A percentile compares a stretch with the other conserved stretches of the same genome.
These are phyloP conservation scores for Miltochrista miniata DNA, from an alignment of 2,888 invertebrate species.

Conservation along the genomic window DNA sequence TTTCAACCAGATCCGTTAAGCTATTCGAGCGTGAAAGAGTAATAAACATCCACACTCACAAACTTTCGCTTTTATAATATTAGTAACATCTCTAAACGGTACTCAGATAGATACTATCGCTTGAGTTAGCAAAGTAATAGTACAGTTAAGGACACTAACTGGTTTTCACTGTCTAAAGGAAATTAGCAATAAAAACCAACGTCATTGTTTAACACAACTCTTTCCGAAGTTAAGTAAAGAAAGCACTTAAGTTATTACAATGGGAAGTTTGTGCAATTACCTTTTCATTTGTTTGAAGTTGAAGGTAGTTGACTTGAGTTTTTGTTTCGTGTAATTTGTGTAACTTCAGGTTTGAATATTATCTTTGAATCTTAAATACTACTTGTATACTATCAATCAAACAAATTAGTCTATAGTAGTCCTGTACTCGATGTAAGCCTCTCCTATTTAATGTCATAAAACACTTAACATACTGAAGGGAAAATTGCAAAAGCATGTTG, in stretches of 20 bases:
- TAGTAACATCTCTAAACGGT: too few species aligned
- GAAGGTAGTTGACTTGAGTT: conserved; percentile 9
- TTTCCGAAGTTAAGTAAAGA: conserved; percentile 15
- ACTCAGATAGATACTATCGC: neutral
- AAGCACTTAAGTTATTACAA: conserved; percentile 19
- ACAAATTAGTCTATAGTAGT: too few species aligned
- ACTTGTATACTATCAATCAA: too few species aligned
- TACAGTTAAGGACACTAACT: neutral
- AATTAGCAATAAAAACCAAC: conserved; percentile 16
- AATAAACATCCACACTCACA: too few species aligned
- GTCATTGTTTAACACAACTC: conserved; percentile 21
- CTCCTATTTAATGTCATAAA: too few species aligned
- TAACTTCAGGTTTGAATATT: neutral
- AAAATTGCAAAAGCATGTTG: too few species aligned
- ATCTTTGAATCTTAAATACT: neutral
- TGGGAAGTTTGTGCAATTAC: conserved; percentile 11
- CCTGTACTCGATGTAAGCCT: too few species aligned
- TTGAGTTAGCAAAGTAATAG: neutral
- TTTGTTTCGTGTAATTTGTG: neutral
- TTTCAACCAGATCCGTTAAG: too few species aligned
- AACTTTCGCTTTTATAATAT: too few species aligned
- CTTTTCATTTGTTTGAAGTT: conserved; percentile 6
- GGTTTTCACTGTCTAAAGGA: conserved; percentile 11
- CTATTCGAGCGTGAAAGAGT: too few species aligned
- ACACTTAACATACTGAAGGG: too few species aligned